Evolutionary conservation across 2,888 invertebrate genomes (phyloP), one percentile per base, ranked within the genome.

Genomic region (Imbricaverruca yamaguchii): DNA sequence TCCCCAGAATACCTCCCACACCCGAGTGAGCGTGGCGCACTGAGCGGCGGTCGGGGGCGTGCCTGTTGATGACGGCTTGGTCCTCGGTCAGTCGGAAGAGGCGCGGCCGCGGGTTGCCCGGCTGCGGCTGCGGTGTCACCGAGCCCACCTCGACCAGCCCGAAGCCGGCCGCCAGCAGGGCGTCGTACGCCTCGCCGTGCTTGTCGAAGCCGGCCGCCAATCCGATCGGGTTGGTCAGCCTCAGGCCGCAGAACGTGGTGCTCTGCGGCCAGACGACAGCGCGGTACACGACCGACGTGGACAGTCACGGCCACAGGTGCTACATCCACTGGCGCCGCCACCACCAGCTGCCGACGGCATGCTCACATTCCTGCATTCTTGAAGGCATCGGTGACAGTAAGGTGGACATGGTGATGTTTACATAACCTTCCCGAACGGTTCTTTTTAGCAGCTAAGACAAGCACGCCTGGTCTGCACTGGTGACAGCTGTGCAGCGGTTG

Each of bases 141-240:
- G 96, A 96, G 82, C 98, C 98, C 85, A 99, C 92, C 90, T 99
- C 98, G 53, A 98, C 92, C 87, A 97, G 95, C 10, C 98, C 94
- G 88, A 99, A 98, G 0, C 98, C 98, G 77, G 83, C 80, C 85
- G 92, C 91, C 83, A 91, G 90, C 67, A 99, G 88, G 0, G 95
- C 94, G 85, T 91, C 87, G 3, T 97, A 90, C 53, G 95, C 96
- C 89, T 98, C 97, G 11, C 93, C 98, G 88, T 98, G 92, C 88
- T 99, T 99, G 87, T 99, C 99, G 89, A 98, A 98, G 11, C 98
- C 99, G 82, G 98, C 99, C 56, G 98, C 98, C 86, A 99, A 92
- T n/a, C 99, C 98, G 85, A 99, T 88, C 0, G 98, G 98, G 89
- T 97, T 98, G 81, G 90, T 89, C 83, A 99, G 91, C 21, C 91